A percentile compares a stretch with the other conserved stretches of the same genome.
These are phyloP conservation scores for Empidonax traillii DNA, from an alignment of 2,113 vertebrate species.

Conservation along the genomic window DNA sequence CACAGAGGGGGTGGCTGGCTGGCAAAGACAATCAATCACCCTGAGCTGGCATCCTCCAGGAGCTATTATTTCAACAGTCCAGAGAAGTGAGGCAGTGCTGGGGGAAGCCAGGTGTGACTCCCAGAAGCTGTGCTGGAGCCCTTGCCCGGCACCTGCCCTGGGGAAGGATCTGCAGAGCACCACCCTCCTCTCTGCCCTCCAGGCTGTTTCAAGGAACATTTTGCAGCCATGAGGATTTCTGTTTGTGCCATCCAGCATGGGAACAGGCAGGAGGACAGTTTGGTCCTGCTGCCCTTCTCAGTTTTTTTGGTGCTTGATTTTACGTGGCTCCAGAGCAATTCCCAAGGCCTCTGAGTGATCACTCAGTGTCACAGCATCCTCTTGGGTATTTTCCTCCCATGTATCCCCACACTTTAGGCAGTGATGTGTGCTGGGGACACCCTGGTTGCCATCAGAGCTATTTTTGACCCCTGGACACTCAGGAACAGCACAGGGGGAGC, in stretches of 20 bases:
- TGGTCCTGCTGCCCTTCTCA: not conserved
- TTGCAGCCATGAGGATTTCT: not conserved
- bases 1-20: not conserved
- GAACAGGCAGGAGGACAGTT: not conserved
- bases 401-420: not conserved
- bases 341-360: not conserved
- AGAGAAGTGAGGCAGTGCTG: not conserved
- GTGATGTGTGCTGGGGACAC: not conserved
- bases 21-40: not conserved
- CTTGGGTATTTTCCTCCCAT: not conserved
- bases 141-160: accelerated
- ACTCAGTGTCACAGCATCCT: not conserved
- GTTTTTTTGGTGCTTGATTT: not conserved
- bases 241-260: not conserved
- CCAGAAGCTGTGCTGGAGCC: not conserved
- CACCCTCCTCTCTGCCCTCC: not conserved
- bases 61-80: not conserved
- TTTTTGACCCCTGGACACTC: not conserved
- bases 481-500: not conserved
- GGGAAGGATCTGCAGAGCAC: not conserved
- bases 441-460: not conserved
- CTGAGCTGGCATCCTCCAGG: not conserved
- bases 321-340: not conserved
- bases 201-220: not conserved
- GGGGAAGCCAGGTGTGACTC: not conserved